phyloP scores from a whole-genome alignment of 2,888 invertebrate genomes.

The Phytoseiulus persimilis region DNA sequence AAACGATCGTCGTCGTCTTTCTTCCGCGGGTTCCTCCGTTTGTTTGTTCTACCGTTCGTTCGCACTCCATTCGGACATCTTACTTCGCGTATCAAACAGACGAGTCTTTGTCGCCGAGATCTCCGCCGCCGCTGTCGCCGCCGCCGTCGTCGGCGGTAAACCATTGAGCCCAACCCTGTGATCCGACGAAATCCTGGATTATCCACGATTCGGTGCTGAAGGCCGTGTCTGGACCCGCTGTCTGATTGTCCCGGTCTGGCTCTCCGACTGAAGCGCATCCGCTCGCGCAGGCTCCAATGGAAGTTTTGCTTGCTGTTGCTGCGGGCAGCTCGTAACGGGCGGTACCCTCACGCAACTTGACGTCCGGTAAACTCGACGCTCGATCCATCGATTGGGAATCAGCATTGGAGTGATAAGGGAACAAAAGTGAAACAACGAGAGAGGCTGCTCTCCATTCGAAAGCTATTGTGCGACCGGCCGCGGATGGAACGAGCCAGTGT shows the following conservation, averaged over 20 bases:
- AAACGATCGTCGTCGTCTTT: no score
- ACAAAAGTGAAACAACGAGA: constrained; percentile 37
- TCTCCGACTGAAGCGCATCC: neutral
- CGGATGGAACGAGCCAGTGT: neutral
- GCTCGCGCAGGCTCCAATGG: neutral
- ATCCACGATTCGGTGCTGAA: neutral
- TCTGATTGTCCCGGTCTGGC: neutral
- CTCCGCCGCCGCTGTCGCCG: neutral
- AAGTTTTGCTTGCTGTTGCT: neutral
- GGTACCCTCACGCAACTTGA: neutral
- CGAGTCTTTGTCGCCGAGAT: neutral
- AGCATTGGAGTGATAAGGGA: constrained; percentile 16
- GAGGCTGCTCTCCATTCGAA: constrained; percentile 7
- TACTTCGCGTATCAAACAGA: neutral
- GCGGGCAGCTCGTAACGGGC: neutral
- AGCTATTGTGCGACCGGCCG: neutral
- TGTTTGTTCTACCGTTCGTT: neutral
- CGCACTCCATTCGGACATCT: neutral
- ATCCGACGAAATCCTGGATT: neutral
- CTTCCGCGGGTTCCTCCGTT: no score
- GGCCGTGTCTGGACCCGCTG: neutral
- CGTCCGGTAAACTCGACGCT: neutral
- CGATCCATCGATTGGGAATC: neutral
- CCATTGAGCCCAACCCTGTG: neutral
- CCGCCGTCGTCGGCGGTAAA: neutral